Percentiles rank a stretch among this genome's conserved stretches.
Conservation (phyloP, 1,140 invertebrate genomes). For the Magallana gigas region DNA sequence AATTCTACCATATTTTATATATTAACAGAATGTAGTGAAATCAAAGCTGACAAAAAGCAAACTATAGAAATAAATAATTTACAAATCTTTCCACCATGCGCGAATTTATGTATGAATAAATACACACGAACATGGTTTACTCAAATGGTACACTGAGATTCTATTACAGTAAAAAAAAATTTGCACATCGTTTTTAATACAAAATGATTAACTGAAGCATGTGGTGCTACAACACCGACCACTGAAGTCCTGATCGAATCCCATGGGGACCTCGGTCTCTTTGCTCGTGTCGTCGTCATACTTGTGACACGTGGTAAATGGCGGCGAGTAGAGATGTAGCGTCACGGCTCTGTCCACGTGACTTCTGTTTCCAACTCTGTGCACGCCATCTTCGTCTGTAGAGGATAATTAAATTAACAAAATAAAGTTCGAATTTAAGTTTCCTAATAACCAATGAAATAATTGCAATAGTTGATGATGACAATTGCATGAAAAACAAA, state of each 20-base stretch:
- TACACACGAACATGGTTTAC: no score
- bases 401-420: not conserved
- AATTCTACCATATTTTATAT: no score
- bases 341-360: constrained; percentile 92
- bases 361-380: constrained; percentile 96
- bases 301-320: constrained; percentile 91
- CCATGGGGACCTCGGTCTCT: constrained; percentile 8
- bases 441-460: not conserved
- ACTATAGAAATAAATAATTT: no score
- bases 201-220: not conserved
- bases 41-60: no score
- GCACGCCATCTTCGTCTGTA: constrained; percentile 84
- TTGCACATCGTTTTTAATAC: no score
- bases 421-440: not conserved
- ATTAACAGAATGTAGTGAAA: no score
- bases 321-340: constrained; percentile 96
- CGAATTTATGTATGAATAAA: no score
- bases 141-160: no score
- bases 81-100: no score
- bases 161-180: no score
- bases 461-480: not conserved
- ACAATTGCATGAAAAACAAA: not conserved
- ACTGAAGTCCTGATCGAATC: constrained; percentile 1
- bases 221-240: not conserved
- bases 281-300: constrained; percentile 94